These are phyloP conservation scores for Ypsolopha sequella DNA, from an alignment of 2,888 invertebrate species.

Conservation along the genomic window DNA sequence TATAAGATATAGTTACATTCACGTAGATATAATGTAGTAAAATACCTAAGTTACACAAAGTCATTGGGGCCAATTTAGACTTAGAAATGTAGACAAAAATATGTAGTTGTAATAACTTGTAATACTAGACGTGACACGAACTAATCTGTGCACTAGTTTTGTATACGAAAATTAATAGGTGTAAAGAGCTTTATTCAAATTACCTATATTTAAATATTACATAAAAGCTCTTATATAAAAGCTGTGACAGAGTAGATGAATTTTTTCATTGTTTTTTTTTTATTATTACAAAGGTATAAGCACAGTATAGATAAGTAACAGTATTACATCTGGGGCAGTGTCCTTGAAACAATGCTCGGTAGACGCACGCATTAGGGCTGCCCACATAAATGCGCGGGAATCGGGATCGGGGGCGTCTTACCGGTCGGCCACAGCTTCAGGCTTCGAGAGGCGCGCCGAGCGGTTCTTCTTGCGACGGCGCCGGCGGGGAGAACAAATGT, in stretches of 20 bases:
- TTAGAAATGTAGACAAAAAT: slow-evolving; percentile 24
- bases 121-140: not conserved
- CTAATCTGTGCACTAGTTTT: slow-evolving; percentile 13
- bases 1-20: no score
- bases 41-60: not conserved
- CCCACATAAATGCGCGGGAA: no score
- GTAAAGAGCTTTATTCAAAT: not conserved
- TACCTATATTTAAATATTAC: not conserved
- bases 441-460: no score
- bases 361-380: no score
- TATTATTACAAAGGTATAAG: not conserved
- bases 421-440: no score
- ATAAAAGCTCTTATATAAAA: slow-evolving; percentile 13
- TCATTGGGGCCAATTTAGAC: slow-evolving; percentile 51
- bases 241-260: slow-evolving; percentile 14
- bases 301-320: no score
- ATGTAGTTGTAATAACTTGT: not conserved
- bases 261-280: not conserved
- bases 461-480: no score
- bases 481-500: no score
- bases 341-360: no score
- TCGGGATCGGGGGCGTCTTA: no score
- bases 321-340: no score
- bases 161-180: slow-evolving; percentile 7
- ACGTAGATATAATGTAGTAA: no score